phyloP scores from a whole-genome alignment of 2,113 vertebrate genomes.

The Oreotragus oreotragus region DNA sequence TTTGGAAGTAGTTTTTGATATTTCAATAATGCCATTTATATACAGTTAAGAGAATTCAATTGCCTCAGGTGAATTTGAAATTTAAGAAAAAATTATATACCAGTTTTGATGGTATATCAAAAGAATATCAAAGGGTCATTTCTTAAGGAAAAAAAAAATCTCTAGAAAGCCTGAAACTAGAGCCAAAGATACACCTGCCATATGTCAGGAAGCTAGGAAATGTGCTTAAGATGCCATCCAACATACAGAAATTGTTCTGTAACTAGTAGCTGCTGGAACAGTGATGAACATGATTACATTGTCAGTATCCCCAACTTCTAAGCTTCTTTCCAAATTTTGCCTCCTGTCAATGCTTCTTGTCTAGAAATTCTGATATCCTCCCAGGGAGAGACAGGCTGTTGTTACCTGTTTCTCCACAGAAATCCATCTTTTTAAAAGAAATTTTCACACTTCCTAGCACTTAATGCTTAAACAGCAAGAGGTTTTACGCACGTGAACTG shows the following conservation, averaged over 20 bases:
- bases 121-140: not conserved
- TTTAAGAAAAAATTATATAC: not conserved
- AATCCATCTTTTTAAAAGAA: not conserved
- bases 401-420: not conserved
- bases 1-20: not conserved
- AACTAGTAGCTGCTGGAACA: not conserved
- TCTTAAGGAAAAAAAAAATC: not conserved
- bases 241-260: not conserved
- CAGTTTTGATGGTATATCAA: not conserved
- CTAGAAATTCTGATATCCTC: not conserved
- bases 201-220: not conserved
- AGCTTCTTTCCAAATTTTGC: not conserved
- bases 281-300: not conserved
- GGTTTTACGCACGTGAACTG: not conserved
- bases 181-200: not conserved
- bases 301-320: not conserved
- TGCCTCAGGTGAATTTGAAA: not conserved
- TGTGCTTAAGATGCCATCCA: not conserved
- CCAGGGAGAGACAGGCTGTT: not conserved
- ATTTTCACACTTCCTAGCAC: not conserved
- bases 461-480: not conserved
- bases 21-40: not conserved
- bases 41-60: not conserved
- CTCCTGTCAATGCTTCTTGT: not conserved
- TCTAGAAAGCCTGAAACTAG: constrained; percentile 2